Percentiles rank a stretch among this genome's conserved stretches.
phyloP scores from a whole-genome alignment of 1,140 invertebrate species.

The Zaprionus nigranus region DNA sequence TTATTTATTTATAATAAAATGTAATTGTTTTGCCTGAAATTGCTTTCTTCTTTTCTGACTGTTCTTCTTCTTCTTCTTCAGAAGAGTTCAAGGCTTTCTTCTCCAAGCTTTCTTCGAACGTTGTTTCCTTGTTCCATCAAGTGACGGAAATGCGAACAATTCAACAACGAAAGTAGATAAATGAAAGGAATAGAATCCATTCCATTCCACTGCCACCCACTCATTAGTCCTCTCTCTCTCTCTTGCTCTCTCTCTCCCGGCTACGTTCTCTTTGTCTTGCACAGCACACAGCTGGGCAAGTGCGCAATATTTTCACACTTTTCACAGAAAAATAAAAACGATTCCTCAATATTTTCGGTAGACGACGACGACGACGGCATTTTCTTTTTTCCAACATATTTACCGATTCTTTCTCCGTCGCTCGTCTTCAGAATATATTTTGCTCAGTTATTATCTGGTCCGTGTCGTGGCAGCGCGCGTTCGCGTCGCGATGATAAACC shows the following conservation, averaged over 20 bases:
- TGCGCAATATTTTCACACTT: constrained; percentile 83
- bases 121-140: constrained; percentile 68
- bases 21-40: constrained; percentile 43
- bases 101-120: constrained; percentile 53
- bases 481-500: constrained; percentile 64
- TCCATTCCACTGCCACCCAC: constrained; percentile 32
- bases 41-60: constrained; percentile 29
- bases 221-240: constrained; percentile 21
- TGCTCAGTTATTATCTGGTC: constrained; percentile 77
- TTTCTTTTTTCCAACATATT: constrained; percentile 49
- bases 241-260: constrained; percentile 4
- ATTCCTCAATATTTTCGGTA: constrained; percentile 78
- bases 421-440: constrained; percentile 60
- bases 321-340: constrained; percentile 82
- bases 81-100: constrained; percentile 71
- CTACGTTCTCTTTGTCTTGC: constrained; percentile 11
- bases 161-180: constrained; percentile 46
- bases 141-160: constrained; percentile 60
- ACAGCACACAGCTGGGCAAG: constrained; percentile 59
- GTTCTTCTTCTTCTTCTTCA: constrained; percentile 9
- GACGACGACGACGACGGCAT: constrained; percentile 38
- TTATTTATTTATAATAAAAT: constrained; percentile 42
- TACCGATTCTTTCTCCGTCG: constrained; percentile 51
- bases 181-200: constrained; percentile 56
- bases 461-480: constrained; percentile 76